phyloP scores from a whole-genome alignment of 1,140 invertebrate genomes.

The Brachionus asplanchnoidis region DNA sequence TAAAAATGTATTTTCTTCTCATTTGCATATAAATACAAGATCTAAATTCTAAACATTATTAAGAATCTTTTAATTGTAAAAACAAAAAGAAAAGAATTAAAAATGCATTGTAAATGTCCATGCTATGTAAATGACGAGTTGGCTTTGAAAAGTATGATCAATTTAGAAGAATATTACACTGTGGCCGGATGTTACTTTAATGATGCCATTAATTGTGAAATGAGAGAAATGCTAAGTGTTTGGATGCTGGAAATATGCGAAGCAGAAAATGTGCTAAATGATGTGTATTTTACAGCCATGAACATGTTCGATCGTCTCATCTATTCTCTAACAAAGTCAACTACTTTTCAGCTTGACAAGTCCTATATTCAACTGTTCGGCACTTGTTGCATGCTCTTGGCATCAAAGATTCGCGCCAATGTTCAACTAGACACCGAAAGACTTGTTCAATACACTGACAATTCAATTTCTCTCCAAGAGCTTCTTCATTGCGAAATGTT shows the following conservation, averaged over 20 bases:
- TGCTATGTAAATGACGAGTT: background rate
- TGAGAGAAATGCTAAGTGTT: background rate
- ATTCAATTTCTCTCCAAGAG: constrained; percentile 75
- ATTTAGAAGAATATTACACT: background rate
- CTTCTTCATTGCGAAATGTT: constrained; percentile 77
- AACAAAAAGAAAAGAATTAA: background rate
- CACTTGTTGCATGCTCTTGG: constrained; percentile 77
- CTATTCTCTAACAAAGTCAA: constrained; percentile 47
- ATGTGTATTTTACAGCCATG: constrained; percentile 80
- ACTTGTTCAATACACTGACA: constrained; percentile 82
- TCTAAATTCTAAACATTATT: background rate
- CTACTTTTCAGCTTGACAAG: constrained; percentile 68
- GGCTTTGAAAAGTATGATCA: background rate
- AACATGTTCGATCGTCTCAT: constrained; percentile 88
- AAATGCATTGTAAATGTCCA: background rate
- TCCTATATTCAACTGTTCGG: constrained; percentile 80
- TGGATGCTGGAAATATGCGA: constrained; percentile 67
- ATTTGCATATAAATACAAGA: background rate
- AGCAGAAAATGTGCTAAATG: constrained; percentile 80
- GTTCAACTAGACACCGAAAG: constrained; percentile 70
- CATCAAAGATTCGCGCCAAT: constrained; percentile 83
- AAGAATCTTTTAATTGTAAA: background rate
- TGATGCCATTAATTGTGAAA: background rate
- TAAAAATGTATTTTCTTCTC: background rate
- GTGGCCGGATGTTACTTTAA: background rate